phyloP scores from a whole-genome alignment of 2,888 invertebrate species.

The Cryptosula pallasiana region DNA sequence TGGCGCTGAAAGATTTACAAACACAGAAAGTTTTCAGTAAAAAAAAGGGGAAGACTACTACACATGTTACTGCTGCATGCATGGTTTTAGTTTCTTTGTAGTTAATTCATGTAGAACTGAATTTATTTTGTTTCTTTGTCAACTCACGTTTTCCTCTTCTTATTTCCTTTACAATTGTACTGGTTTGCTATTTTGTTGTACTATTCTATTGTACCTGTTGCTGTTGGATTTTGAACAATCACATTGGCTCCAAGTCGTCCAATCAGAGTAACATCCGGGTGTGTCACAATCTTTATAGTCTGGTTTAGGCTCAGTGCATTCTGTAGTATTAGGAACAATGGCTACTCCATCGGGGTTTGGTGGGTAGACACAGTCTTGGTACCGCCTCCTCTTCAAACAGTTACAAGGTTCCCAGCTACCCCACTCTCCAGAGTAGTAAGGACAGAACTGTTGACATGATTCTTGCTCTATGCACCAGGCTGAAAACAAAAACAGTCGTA shows the following conservation, averaged over 20 bases:
- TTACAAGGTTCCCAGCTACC: neutral
- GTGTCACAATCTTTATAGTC: neutral
- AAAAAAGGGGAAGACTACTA: no score
- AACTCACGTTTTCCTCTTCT: no score
- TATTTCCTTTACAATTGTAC: no score
- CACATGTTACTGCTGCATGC: no score
- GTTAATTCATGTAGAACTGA: no score
- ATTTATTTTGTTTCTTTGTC: no score
- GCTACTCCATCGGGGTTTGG: neutral
- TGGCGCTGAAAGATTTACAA: no score
- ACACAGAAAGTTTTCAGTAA: no score
- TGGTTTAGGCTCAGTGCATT: neutral
- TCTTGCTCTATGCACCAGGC: neutral
- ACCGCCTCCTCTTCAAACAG: neutral
- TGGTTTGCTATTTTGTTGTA: no score
- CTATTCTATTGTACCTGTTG: no score
- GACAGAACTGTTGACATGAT: neutral
- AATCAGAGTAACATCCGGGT: constrained; percentile 6
- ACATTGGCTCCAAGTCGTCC: neutral
- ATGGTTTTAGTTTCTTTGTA: no score
- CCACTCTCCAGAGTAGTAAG: neutral
- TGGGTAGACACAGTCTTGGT: neutral
- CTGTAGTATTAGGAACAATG: neutral
- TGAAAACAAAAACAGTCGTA: no score
- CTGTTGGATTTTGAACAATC: neutral